phyloP scores from a whole-genome alignment of 1,140 invertebrate species.

The Euschistus heros region DNA sequence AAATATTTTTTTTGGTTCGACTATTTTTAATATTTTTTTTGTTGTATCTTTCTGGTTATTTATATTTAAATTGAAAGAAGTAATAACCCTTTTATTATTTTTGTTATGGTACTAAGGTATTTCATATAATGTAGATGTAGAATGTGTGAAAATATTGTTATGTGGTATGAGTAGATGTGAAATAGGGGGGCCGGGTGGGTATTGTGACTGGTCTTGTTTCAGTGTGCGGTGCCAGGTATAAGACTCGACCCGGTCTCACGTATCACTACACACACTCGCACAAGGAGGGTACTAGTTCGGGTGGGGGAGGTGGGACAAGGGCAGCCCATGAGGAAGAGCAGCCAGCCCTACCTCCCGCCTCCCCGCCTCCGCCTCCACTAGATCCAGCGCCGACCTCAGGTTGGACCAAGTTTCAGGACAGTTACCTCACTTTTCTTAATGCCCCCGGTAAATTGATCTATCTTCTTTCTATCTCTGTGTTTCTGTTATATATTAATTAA shows the following conservation, averaged over 20 bases:
- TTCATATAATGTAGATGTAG: neutral
- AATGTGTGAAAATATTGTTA: neutral
- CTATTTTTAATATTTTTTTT: too few species aligned
- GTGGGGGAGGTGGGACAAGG: constrained; percentile 24
- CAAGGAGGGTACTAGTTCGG: constrained; percentile 50
- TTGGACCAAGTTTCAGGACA: constrained; percentile 48
- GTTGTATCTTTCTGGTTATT: too few species aligned
- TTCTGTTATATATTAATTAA: constrained; percentile 22
- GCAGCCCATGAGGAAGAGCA: constrained; percentile 29
- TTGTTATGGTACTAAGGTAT: constrained; percentile 5
- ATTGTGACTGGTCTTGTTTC: constrained; percentile 36
- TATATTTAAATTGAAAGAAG: neutral
- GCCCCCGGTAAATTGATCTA: constrained; percentile 37
- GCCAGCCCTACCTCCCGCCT: constrained; percentile 25
- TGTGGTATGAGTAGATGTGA: constrained; percentile 3
- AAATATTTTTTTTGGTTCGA: too few species aligned
- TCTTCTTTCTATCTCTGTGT: constrained; percentile 26
- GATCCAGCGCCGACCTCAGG: constrained; percentile 26
- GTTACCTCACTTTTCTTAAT: constrained; percentile 56
- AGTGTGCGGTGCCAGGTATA: constrained; percentile 95
- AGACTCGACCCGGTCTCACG: constrained; percentile 88
- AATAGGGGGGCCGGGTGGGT: constrained; percentile 2
- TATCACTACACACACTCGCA: constrained; percentile 96
- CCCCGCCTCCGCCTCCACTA: constrained; percentile 33
- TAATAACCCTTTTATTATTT: constrained; percentile 6